phyloP scores from a whole-genome alignment of 2,113 vertebrate genomes.

The Hippopotamus amphibius region DNA sequence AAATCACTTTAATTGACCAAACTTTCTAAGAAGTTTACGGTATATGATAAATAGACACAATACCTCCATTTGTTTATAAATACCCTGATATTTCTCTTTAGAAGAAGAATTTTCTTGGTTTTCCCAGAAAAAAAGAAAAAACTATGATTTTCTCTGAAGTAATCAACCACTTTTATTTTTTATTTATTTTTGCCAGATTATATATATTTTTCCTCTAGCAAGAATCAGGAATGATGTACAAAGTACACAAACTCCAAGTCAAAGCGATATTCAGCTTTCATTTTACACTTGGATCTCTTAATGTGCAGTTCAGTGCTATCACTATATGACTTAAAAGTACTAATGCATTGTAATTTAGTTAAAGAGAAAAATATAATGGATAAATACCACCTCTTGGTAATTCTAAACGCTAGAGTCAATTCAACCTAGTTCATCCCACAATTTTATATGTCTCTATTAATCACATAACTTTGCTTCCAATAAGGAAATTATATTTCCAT shows the following conservation, averaged over 20 bases:
- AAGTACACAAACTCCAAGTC: not conserved
- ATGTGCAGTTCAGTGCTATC: not conserved
- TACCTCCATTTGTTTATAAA: not conserved
- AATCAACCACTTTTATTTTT: not conserved
- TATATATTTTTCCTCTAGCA: not conserved
- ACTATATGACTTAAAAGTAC: not conserved
- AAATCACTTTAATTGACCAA: slow-evolving; percentile 40
- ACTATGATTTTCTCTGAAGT: not conserved
- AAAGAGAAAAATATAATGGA: not conserved
- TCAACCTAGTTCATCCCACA: slow-evolving; percentile 44
- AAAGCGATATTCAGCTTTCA: not conserved
- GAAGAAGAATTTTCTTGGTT: not conserved
- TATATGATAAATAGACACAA: slow-evolving; percentile 18
- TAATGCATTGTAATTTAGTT: not conserved
- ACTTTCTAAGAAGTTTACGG: slow-evolving; percentile 56
- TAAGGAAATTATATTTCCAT: slow-evolving; percentile 5
- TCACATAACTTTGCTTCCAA: slow-evolving; percentile 43
- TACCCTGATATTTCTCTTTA: slow-evolving; percentile 2
- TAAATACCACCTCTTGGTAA: not conserved
- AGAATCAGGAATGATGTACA: not conserved
- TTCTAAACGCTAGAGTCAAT: not conserved
- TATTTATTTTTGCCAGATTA: not conserved
- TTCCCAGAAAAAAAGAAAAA: not conserved
- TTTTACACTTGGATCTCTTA: not conserved
- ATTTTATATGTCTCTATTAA: slow-evolving; percentile 18